Conservation (phyloP, 2,888 invertebrate genomes). For the Iphiclides podalirius region DNA sequence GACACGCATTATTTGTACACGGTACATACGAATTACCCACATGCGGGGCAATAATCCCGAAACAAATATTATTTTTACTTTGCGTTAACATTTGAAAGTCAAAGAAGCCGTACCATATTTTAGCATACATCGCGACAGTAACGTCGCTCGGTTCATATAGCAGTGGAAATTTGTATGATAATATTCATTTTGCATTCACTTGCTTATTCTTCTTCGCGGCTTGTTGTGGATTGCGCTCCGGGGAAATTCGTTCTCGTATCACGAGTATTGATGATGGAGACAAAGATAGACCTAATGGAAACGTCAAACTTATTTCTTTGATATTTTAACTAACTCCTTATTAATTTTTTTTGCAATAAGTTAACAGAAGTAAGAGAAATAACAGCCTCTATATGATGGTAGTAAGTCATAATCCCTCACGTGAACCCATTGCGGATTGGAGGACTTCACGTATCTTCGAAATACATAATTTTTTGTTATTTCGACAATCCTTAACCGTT, state of each 20-base stretch:
- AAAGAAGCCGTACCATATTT: conserved; percentile 68
- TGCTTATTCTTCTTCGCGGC: conserved; percentile 54
- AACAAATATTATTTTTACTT: conserved; percentile 35
- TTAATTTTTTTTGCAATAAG: too few species aligned
- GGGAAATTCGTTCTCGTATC: conserved; percentile 73
- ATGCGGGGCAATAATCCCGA: conserved; percentile 7
- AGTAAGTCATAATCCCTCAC: too few species aligned
- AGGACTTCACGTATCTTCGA: too few species aligned
- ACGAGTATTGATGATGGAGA: conserved; percentile 44
- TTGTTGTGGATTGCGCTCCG: conserved; percentile 72
- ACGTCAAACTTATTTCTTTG: not conserved
- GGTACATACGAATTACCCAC: too few species aligned
- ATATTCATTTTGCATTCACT: conserved; percentile 77
- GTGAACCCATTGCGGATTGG: too few species aligned
- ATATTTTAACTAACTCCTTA: too few species aligned
- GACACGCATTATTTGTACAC: too few species aligned
- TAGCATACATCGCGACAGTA: conserved; percentile 69
- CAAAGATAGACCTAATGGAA: conserved; percentile 22
- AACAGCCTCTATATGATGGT: too few species aligned
- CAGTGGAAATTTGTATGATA: conserved; percentile 77
- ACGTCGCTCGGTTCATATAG: conserved; percentile 65
- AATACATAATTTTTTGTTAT: too few species aligned
- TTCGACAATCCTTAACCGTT: too few species aligned
- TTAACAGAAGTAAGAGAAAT: too few species aligned
- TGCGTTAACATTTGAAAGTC: conserved; percentile 50